phyloP scores from a whole-genome alignment of 2,797 vertebrate species.

The Pipistrellus pygmaeus region DNA sequence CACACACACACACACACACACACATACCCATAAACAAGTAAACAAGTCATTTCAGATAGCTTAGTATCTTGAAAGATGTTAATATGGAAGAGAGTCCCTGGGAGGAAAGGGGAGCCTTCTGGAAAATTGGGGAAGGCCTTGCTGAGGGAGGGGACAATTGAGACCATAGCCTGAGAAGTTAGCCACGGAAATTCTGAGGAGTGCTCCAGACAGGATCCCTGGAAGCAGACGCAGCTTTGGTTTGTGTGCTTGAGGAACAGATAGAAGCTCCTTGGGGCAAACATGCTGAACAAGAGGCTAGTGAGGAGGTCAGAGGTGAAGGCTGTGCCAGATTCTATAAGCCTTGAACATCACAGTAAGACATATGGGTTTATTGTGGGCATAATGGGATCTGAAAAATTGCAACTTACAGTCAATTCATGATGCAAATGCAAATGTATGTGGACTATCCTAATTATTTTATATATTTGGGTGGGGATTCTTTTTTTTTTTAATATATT shows the following conservation, averaged over 20 bases:
- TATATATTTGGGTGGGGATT: too few relatives aligned
- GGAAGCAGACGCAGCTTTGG: too few relatives aligned
- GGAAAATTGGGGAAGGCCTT: background rate
- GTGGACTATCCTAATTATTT: background rate
- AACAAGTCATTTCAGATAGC: background rate
- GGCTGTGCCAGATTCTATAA: background rate
- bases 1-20: too few relatives aligned
- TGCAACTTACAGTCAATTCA: background rate
- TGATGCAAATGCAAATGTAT: background rate
- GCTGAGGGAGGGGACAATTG: background rate
- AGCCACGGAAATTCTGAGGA: background rate
- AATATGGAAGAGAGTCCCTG: background rate
- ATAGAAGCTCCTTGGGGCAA: background rate
- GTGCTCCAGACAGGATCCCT: background rate
- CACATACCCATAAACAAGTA: background rate
- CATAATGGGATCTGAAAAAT: slow-evolving; percentile 15
- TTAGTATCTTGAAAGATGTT: background rate
- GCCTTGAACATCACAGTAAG: background rate
- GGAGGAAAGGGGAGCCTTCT: background rate
- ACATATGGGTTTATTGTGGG: background rate
- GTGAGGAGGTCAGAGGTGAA: background rate
- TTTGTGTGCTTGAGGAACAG: background rate
- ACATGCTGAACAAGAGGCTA: background rate
- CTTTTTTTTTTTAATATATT: too few relatives aligned
- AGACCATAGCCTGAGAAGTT: background rate